Percentiles rank a stretch among this genome's conserved stretches.
Conservation (phyloP, 2,797 vertebrate genomes). For the Channa striata region DNA sequence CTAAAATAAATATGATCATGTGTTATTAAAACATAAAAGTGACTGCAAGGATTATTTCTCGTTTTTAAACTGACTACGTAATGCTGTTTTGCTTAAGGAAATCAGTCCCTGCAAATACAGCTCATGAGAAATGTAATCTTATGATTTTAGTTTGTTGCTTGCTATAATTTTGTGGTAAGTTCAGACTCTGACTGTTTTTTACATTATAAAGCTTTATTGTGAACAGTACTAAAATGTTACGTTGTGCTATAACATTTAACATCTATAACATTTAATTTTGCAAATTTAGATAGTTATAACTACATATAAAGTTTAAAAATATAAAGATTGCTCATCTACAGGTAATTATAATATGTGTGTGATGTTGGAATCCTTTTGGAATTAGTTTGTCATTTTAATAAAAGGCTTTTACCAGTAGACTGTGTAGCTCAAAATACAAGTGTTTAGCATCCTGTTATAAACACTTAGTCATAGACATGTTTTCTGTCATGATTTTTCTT, state of each 20-base stretch:
- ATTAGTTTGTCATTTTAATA: slow-evolving; percentile 1
- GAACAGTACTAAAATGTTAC: not conserved
- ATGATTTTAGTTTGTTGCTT: slow-evolving; percentile 35
- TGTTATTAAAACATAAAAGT: not conserved
- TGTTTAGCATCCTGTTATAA: slow-evolving; percentile 12
- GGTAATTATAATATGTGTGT: not conserved
- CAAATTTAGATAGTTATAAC: not conserved
- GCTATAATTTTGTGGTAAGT: slow-evolving; percentile 1
- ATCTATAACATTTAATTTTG: not conserved
- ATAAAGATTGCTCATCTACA: not conserved
- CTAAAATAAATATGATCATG: not conserved
- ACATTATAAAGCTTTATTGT: not conserved
- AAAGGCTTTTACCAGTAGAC: not conserved
- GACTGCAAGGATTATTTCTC: not conserved
- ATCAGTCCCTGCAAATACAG: slow-evolving; percentile 25
- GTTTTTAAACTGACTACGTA: not conserved
- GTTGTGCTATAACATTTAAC: not conserved
- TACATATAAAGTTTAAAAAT: not conserved
- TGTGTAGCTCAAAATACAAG: not conserved
- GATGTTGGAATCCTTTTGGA: not conserved
- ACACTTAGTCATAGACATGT: not conserved
- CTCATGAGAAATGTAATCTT: slow-evolving; percentile 29
- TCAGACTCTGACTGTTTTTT: not conserved
- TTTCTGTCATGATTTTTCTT: slow-evolving; percentile 30
- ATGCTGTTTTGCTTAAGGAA: slow-evolving; percentile 1